These are phyloP conservation scores for Musca domestica DNA, from an alignment of 1,140 invertebrate species.

Conservation along the genomic window DNA sequence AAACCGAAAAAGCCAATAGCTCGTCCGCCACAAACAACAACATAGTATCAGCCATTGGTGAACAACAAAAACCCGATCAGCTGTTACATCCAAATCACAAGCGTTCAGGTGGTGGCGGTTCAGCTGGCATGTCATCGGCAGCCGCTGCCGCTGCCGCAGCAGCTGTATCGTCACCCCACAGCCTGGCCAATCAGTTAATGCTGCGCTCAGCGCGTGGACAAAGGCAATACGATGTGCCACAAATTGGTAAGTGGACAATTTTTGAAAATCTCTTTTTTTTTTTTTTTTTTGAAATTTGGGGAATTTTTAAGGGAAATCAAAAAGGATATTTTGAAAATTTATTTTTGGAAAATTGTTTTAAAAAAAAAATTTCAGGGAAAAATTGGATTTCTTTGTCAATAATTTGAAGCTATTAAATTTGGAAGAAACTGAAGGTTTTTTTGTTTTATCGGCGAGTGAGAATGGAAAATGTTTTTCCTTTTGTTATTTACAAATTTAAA, in stretches of 20 bases:
- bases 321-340: too few relatives aligned
- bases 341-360: too few relatives aligned
- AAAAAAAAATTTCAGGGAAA: too few relatives aligned
- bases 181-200: conserved; percentile 62
- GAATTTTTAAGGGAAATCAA: too few relatives aligned
- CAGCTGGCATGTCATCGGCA: not conserved
- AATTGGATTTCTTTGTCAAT: too few relatives aligned
- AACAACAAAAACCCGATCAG: conserved; percentile 1
- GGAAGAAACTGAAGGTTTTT: too few relatives aligned
- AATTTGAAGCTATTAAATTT: too few relatives aligned
- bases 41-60: not conserved
- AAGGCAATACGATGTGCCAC: conserved; percentile 68
- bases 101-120: conserved; percentile 34
- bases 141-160: conserved; percentile 23
- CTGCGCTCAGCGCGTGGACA: conserved; percentile 63
- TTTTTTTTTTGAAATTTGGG: too few relatives aligned
- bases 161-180: conserved; percentile 33
- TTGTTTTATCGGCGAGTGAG: too few relatives aligned
- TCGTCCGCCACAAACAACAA: conserved; percentile 2
- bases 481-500: too few relatives aligned
- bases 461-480: too few relatives aligned
- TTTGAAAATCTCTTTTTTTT: too few relatives aligned
- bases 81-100: conserved; percentile 44
- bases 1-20: not conserved
- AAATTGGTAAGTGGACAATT: conserved; percentile 65